phyloP scores from a whole-genome alignment of 2,797 vertebrate species.

The Pangasius sanitwongsei region DNA sequence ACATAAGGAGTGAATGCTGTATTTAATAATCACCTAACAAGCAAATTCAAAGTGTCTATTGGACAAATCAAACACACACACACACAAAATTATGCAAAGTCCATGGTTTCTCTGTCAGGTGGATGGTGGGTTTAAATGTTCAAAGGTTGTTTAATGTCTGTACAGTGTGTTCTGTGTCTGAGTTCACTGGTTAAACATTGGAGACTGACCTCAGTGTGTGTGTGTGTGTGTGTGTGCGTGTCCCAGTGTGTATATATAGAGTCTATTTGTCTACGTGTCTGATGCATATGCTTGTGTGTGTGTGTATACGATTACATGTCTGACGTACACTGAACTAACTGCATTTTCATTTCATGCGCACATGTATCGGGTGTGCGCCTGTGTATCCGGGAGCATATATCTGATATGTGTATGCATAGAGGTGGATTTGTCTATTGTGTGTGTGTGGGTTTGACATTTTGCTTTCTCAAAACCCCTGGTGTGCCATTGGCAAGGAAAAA shows the following conservation, averaged over 20 bases:
- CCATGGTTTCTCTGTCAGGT: neutral
- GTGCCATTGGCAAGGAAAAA: conserved; percentile 19
- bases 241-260: neutral
- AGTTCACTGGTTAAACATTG: conserved; percentile 46
- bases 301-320: neutral
- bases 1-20: neutral
- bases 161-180: conserved; percentile 27
- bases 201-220: conserved; percentile 3
- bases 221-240: conserved; percentile 30
- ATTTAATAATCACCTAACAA: neutral
- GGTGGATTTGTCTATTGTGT: neutral
- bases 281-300: neutral
- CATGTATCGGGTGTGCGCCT: neutral
- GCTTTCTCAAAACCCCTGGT: conserved; percentile 32
- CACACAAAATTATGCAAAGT: neutral
- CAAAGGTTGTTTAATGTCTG: conserved; percentile 58
- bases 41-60: neutral
- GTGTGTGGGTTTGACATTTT: neutral
- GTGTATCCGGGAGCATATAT: neutral
- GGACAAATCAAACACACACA: neutral
- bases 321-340: neutral
- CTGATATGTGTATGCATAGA: neutral
- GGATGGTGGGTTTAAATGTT: conserved; percentile 34
- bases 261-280: neutral
- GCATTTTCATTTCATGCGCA: neutral